phyloP scores from a whole-genome alignment of 2,888 invertebrate genomes.

The Empis stercorea region DNA sequence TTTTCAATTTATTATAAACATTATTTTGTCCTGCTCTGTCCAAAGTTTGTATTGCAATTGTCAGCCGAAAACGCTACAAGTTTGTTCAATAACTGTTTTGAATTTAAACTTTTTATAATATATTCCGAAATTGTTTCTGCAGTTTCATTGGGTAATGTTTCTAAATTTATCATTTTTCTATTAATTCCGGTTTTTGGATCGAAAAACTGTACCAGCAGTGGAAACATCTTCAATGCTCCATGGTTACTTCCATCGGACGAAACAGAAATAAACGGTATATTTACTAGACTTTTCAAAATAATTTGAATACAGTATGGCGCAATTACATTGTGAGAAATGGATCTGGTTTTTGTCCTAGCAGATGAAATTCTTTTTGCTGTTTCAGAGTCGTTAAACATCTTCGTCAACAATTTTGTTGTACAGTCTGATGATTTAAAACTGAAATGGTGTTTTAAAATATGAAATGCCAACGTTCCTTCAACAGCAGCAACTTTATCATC shows the following conservation, averaged over 20 bases:
- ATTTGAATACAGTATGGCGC: not conserved
- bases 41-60: constrained; percentile 13
- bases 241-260: not conserved
- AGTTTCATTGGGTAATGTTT: not conserved
- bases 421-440: not conserved
- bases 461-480: not conserved
- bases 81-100: not conserved
- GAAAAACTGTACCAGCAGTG: not conserved
- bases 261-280: not conserved
- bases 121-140: not conserved
- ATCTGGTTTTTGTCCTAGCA: not conserved
- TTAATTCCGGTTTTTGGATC: not conserved
- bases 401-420: not conserved
- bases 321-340: not conserved
- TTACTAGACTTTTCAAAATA: not conserved
- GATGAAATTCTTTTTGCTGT: not conserved
- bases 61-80: constrained; percentile 6
- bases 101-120: not conserved
- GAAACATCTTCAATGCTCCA: not conserved
- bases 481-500: not conserved
- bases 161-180: not conserved
- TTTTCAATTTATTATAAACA: constrained; percentile 6
- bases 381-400: not conserved
- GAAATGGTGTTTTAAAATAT: not conserved
- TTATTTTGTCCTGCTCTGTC: constrained; percentile 11